Evolutionary conservation across 1,140 invertebrate genomes (phyloP).

Genomic region (Drosophila sproati): DNA sequence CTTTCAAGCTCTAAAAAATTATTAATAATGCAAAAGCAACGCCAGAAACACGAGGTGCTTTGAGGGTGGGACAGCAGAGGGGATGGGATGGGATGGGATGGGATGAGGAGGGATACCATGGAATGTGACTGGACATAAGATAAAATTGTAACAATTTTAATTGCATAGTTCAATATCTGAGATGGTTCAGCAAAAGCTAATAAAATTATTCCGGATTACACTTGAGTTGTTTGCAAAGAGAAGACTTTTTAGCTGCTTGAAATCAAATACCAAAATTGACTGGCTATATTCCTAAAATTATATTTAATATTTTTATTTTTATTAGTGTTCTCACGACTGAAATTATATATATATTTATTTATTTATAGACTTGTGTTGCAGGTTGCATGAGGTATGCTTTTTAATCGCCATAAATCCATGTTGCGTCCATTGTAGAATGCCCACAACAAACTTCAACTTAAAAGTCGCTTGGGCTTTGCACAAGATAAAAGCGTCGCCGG

Average conservation of each 20-base stretch:
- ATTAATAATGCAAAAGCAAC: constrained; percentile 70
- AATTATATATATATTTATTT: no score
- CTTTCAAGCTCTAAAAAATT: constrained; percentile 64
- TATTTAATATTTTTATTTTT: background rate
- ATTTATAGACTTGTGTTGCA: background rate
- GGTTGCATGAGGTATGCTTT: constrained; percentile 20
- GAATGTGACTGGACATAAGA: background rate
- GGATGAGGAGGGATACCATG: constrained; percentile 10
- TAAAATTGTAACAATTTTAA: background rate
- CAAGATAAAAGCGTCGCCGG: constrained; percentile 44
- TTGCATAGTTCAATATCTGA: background rate
- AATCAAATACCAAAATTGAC: no score
- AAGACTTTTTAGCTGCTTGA: no score
- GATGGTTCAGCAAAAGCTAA: background rate
- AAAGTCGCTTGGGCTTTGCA: constrained; percentile 46
- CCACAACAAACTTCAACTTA: constrained; percentile 34
- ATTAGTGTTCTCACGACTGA: no score
- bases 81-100: no score
- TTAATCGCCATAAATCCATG: constrained; percentile 48
- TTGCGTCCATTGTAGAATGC: constrained; percentile 34
- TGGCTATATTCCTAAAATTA: background rate
- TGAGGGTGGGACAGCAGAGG: background rate
- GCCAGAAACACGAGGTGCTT: constrained; percentile 10
- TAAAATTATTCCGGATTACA: no score
- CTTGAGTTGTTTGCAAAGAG: no score